A percentile compares a stretch with the other conserved stretches of the same genome.
Conservation (phyloP, 1,140 invertebrate species). For the Ctenoplectra terminalis region DNA sequence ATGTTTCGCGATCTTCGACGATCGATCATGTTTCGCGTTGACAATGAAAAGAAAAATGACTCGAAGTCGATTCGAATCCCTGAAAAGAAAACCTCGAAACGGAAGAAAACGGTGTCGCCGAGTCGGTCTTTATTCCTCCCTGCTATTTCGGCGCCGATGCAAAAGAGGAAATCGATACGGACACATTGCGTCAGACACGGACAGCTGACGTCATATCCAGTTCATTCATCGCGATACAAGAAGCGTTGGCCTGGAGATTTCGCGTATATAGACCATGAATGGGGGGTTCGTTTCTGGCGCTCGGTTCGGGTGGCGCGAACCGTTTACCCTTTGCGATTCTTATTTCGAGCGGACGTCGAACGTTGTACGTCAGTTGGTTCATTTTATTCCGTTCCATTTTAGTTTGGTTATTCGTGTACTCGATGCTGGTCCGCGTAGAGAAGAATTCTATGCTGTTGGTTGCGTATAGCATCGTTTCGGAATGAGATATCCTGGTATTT, state of each 20-base stretch:
- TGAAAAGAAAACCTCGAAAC: not conserved
- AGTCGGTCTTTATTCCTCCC: not conserved
- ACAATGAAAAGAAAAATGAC: too few species aligned
- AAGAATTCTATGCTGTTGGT: too few species aligned
- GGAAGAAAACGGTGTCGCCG: too few species aligned
- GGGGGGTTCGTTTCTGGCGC: not conserved
- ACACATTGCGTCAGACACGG: conserved; percentile 26
- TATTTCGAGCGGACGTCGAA: not conserved
- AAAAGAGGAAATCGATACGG: conserved; percentile 35
- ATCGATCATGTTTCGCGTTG: too few species aligned
- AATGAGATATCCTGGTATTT: too few species aligned
- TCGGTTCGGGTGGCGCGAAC: not conserved
- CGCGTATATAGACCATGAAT: not conserved
- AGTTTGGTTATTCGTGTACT: not conserved
- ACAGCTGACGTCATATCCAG: conserved; percentile 42
- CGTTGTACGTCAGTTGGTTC: not conserved
- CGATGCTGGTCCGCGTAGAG: too few species aligned
- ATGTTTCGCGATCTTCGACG: too few species aligned
- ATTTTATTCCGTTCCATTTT: not conserved
- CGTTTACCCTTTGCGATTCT: not conserved
- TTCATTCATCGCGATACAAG: conserved; percentile 37
- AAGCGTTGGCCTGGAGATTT: conserved; percentile 17
- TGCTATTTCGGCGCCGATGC: conserved; percentile 17
- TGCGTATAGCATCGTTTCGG: too few species aligned
- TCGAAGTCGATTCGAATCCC: not conserved